phyloP scores from a whole-genome alignment of 2,888 invertebrate species.

The Heteromyza rotundicornis region DNA sequence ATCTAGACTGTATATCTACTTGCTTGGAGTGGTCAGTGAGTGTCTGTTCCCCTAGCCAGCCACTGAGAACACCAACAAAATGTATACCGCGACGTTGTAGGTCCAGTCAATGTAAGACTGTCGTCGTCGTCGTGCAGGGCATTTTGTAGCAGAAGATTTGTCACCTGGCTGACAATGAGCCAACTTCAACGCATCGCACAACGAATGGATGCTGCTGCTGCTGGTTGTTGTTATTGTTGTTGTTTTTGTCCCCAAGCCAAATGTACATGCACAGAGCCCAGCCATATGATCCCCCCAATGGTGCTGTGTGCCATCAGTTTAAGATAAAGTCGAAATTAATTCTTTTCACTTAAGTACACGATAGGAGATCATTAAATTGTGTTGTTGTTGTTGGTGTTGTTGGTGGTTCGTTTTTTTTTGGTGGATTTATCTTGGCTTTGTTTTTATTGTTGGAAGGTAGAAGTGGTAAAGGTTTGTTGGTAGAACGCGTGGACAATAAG shows the following conservation, averaged over 20 bases:
- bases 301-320: neutral
- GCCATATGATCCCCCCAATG: constrained; percentile 4
- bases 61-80: no score
- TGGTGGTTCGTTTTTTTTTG: neutral
- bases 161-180: constrained; percentile 42
- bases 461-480: no score
- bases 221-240: no score
- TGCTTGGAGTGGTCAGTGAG: no score
- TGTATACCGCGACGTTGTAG: constrained; percentile 35
- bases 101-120: constrained; percentile 20
- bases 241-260: neutral
- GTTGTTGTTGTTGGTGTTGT: constrained; percentile 13
- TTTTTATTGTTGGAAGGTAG: neutral
- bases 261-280: constrained; percentile 1
- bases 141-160: constrained; percentile 36
- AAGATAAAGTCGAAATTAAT: constrained; percentile 19
- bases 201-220: constrained; percentile 20
- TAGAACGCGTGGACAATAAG: neutral
- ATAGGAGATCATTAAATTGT: constrained; percentile 18
- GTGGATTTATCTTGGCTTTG: neutral
- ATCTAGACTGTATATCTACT: constrained; percentile 10
- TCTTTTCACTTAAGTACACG: constrained; percentile 18
- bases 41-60: no score
- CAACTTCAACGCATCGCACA: constrained; percentile 31
- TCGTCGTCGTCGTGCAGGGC: neutral